phyloP scores from a whole-genome alignment of 92 coral and sea anemone genomes.

The Umimayanthus kanabou region DNA sequence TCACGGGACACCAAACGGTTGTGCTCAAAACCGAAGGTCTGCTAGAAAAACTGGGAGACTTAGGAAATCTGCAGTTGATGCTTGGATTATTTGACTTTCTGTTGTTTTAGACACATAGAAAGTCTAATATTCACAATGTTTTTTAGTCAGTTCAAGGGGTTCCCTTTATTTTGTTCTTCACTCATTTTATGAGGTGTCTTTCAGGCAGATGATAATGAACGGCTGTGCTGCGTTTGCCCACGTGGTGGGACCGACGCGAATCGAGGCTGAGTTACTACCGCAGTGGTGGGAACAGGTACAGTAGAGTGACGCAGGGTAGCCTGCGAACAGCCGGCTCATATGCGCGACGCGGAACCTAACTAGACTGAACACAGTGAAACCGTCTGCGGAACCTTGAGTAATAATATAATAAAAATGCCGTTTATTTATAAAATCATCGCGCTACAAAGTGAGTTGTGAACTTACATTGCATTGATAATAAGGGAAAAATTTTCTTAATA shows the following conservation, averaged over 20 bases:
- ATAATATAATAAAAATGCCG: no score
- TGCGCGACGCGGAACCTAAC: background rate
- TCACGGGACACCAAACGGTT: no score
- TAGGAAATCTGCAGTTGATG: no score
- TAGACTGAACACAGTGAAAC: no score
- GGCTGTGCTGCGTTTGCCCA: constrained; percentile 99
- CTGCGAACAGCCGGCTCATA: background rate
- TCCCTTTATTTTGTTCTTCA: background rate
- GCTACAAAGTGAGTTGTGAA: no score
- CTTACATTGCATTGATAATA: no score
- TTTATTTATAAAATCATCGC: no score
- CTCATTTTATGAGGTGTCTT: background rate
- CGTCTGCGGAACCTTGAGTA: background rate
- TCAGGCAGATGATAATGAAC: constrained; percentile 96
- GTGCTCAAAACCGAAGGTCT: no score
- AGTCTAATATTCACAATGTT: background rate
- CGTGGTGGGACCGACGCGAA: constrained; percentile 87
- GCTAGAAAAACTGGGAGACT: no score
- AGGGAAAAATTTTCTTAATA: no score
- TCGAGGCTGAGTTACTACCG: constrained; percentile 94
- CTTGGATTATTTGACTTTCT: background rate
- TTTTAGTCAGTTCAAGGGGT: background rate
- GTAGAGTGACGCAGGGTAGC: background rate
- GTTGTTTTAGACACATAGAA: no score
- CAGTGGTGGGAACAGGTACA: constrained; percentile 99